Percentiles rank a stretch among this genome's conserved stretches.
Conservation (phyloP, 2,888 invertebrate genomes). For the Nudaria mundana region DNA sequence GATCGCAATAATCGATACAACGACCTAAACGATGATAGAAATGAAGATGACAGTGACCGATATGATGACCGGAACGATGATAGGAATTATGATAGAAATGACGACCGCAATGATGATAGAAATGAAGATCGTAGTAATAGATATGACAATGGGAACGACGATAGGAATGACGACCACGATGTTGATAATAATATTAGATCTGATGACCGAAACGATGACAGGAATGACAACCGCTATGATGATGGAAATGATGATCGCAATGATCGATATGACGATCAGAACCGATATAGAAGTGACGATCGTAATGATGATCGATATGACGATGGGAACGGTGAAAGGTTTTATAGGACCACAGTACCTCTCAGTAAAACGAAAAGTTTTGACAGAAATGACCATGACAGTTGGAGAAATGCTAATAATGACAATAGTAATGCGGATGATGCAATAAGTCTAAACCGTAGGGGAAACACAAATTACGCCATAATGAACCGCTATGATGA, state of each 20-base stretch:
- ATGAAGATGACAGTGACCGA: neutral
- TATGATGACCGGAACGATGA: neutral
- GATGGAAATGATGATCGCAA: conserved; percentile 1
- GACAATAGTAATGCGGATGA: too few species aligned
- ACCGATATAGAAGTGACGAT: neutral
- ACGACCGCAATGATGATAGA: neutral
- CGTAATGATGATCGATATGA: neutral
- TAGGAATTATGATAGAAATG: neutral
- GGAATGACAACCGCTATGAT: neutral
- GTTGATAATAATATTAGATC: too few species aligned
- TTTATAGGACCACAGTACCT: too few species aligned
- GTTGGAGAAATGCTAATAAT: too few species aligned
- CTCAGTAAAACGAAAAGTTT: neutral
- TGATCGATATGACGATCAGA: neutral
- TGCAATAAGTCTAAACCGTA: neutral
- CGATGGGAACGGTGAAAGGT: neutral
- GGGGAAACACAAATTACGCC: neutral
- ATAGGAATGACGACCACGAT: conserved; percentile 1
- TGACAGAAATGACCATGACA: neutral
- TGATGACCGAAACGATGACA: conserved; percentile 1
- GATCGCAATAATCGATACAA: neutral
- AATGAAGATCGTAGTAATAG: neutral
- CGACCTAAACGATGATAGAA: neutral
- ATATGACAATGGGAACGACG: neutral
- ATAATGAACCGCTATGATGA: too few species aligned